Conservation (phyloP, 2,888 invertebrate species). For the Baronia brevicornis region DNA sequence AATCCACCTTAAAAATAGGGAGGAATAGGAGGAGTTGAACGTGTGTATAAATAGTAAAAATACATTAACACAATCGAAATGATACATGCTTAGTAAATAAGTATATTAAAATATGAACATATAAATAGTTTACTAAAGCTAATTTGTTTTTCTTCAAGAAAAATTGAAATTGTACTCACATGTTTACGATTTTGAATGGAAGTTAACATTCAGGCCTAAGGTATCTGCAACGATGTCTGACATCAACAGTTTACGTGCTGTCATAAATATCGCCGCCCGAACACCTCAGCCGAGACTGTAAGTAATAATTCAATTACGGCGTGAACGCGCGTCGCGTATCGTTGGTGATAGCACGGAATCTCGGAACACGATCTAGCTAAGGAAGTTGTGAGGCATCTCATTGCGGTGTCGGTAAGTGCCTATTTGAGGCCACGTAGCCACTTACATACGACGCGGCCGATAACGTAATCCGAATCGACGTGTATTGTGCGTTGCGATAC, state of each 20-base stretch:
- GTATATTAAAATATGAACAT: too few species aligned
- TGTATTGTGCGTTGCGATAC: slow-evolving; percentile 58
- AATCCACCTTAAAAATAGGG: too few species aligned
- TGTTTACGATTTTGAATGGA: background rate
- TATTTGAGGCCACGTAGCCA: slow-evolving; percentile 58
- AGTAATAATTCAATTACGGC: slow-evolving; percentile 63
- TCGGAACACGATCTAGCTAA: slow-evolving; percentile 49
- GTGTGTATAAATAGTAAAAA: too few species aligned
- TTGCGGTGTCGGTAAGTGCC: slow-evolving; percentile 58
- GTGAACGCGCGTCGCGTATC: slow-evolving; percentile 54
- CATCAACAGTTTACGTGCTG: slow-evolving; percentile 27
- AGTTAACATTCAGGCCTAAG: too few species aligned
- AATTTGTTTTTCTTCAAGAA: too few species aligned
- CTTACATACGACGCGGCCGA: slow-evolving; percentile 45
- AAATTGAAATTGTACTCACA: background rate
- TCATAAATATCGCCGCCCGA: slow-evolving; percentile 40
- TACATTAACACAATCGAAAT: too few species aligned
- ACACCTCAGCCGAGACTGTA: slow-evolving; percentile 35
- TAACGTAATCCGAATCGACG: slow-evolving; percentile 64
- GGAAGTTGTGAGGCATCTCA: slow-evolving; percentile 60
- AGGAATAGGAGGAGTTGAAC: too few species aligned
- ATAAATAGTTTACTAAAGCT: too few species aligned
- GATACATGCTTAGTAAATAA: too few species aligned
- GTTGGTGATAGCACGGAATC: slow-evolving; percentile 57
- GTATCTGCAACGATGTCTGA: slow-evolving; percentile 21